A percentile compares a stretch with the other conserved stretches of the same genome.
phyloP scores from a whole-genome alignment of 2,888 invertebrate species.

The Epinotia brunnichana region DNA sequence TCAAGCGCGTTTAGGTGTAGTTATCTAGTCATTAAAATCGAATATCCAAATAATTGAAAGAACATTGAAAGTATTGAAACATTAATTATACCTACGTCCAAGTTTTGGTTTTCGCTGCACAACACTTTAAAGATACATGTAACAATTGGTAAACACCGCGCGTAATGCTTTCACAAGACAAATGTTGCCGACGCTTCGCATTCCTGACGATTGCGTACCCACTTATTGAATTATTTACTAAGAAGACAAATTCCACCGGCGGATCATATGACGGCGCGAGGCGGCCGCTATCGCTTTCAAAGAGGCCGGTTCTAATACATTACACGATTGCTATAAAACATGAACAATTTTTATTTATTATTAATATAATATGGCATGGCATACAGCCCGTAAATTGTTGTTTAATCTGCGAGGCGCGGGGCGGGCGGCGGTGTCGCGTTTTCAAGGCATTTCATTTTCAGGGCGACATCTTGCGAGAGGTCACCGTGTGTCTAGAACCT shows the following conservation, averaged over 20 bases:
- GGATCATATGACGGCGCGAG: slow-evolving; percentile 60
- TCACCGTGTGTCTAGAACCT: slow-evolving; percentile 57
- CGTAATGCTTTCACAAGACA: slow-evolving; percentile 38
- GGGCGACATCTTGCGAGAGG: slow-evolving; percentile 45
- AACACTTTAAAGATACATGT: slow-evolving; percentile 29
- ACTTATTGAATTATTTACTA: slow-evolving; percentile 65
- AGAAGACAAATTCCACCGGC: slow-evolving; percentile 64
- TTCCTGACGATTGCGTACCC: slow-evolving; percentile 63
- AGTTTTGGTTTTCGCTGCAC: slow-evolving; percentile 54
- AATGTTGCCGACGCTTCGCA: slow-evolving; percentile 63
- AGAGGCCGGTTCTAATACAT: slow-evolving; percentile 47
- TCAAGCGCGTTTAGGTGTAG: neutral
- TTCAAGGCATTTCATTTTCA: slow-evolving; percentile 42
- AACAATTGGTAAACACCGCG: slow-evolving; percentile 39
- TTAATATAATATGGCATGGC: slow-evolving; percentile 25
- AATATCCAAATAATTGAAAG: neutral
- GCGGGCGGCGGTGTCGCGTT: slow-evolving; percentile 6
- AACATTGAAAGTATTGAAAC: slow-evolving; percentile 1
- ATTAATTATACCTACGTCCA: slow-evolving; percentile 32
- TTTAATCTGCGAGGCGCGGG: slow-evolving; percentile 28
- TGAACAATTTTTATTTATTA: slow-evolving; percentile 32
- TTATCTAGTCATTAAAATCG: neutral
- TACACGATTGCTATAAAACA: slow-evolving; percentile 22
- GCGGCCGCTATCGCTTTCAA: slow-evolving; percentile 56
- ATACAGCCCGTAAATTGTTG: slow-evolving; percentile 33